phyloP scores from a whole-genome alignment of 64 coral and sea anemone genomes.

The Stichodactyla helianthus region DNA sequence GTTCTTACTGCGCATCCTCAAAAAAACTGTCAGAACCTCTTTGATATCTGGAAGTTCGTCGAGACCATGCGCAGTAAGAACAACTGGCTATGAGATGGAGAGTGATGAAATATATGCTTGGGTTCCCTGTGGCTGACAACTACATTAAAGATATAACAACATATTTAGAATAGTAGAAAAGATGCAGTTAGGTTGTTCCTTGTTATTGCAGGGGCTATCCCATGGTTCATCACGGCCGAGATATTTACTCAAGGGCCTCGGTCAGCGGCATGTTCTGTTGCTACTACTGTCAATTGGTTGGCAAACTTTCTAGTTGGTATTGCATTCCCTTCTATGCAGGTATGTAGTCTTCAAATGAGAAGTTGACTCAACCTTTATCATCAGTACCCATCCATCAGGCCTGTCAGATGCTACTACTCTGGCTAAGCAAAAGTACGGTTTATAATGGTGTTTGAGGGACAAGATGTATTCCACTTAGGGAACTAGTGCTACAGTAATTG shows the following conservation, averaged over 20 bases:
- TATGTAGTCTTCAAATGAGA: neutral
- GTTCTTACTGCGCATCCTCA: no score
- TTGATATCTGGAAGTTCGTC: no score
- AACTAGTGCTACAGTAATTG: no score
- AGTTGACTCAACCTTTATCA: neutral
- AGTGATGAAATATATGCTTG: neutral
- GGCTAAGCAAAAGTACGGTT: no score
- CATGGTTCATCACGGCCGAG: constrained; percentile 96
- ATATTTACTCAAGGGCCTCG: constrained; percentile 90
- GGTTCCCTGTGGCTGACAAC: neutral
- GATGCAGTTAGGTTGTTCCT: neutral
- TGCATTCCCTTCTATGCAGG: constrained; percentile 86
- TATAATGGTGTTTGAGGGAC: no score
- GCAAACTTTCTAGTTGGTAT: constrained; percentile 87
- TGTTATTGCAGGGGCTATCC: constrained; percentile 68
- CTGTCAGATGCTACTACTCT: neutral
- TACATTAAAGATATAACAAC: no score
- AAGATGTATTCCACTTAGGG: no score
- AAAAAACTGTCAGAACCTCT: no score
- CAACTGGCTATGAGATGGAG: no score
- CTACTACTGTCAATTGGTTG: constrained; percentile 81
- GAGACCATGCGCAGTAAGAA: no score
- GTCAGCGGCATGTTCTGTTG: constrained; percentile 66
- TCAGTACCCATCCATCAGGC: no score
- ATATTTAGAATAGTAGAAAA: neutral